Percentiles rank a stretch among this genome's conserved stretches.
These are phyloP conservation scores for Tauraco hartlaubi DNA, from an alignment of 2,797 vertebrate genomes.

Conservation along the genomic window DNA sequence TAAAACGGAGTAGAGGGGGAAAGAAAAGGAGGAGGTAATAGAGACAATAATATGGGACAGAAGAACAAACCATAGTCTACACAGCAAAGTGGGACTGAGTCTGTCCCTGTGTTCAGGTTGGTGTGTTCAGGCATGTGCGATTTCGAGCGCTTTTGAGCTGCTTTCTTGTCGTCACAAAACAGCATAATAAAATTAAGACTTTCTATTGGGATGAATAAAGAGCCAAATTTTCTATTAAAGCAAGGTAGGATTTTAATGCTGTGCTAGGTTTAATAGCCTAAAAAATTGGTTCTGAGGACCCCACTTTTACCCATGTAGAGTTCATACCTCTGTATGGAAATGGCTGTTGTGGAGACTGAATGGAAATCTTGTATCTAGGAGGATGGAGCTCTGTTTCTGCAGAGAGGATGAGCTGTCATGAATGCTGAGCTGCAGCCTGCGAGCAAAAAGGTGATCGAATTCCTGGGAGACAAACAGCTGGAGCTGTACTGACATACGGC, in stretches of 20 bases:
- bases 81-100: not conserved
- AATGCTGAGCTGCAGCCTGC: not conserved
- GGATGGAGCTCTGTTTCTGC: not conserved
- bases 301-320: not conserved
- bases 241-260: not conserved
- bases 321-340: not conserved
- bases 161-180: not conserved
- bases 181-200: not conserved
- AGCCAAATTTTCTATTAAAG: not conserved
- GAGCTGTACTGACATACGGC: not conserved
- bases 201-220: not conserved
- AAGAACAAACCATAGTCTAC: not conserved
- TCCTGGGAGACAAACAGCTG: slow-evolving; percentile 25
- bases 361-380: not conserved
- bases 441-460: not conserved
- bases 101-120: not conserved
- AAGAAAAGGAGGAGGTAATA: not conserved
- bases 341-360: not conserved
- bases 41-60: not conserved
- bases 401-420: not conserved
- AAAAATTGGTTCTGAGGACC: not conserved
- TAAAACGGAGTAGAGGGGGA: not conserved
- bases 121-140: not conserved
- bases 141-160: not conserved
- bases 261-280: not conserved